Percentiles rank a stretch among this genome's conserved stretches.
phyloP scores from a whole-genome alignment of 2,113 vertebrate species.

The Ardeotis arabs region DNA sequence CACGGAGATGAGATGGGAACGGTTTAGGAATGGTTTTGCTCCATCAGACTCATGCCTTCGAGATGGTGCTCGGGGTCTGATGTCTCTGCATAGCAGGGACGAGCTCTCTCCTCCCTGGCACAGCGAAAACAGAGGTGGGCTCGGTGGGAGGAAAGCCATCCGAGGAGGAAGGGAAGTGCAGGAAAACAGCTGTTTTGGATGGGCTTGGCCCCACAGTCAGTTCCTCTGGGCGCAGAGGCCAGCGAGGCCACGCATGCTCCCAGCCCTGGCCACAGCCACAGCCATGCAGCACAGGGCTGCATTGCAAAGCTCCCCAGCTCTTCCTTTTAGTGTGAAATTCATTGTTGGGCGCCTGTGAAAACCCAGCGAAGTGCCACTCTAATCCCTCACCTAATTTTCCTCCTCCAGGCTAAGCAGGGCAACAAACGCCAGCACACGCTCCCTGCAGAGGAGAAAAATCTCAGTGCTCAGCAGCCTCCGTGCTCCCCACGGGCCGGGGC shows the following conservation, averaged over 20 bases:
- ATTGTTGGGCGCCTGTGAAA: background rate
- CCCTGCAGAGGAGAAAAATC: background rate
- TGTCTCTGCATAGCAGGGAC: background rate
- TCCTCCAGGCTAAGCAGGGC: background rate
- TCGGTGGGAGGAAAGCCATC: background rate
- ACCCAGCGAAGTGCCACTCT: background rate
- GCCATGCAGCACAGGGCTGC: background rate
- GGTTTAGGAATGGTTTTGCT: background rate
- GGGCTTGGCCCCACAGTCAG: background rate
- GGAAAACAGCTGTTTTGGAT: background rate
- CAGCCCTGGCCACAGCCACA: accelerated
- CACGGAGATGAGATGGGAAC: accelerated
- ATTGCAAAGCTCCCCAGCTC: background rate
- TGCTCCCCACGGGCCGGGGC: background rate
- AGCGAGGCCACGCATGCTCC: accelerated
- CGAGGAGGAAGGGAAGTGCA: background rate
- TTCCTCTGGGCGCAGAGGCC: background rate
- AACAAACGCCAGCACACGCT: background rate
- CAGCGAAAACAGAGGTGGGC: background rate
- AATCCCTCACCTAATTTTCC: background rate
- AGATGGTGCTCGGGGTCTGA: accelerated
- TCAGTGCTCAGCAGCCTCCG: background rate
- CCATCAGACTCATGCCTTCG: accelerated
- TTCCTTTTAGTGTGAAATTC: background rate
- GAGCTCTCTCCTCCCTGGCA: background rate